phyloP scores from a whole-genome alignment of 92 coral and sea anemone genomes.

The Anthopleura xanthogrammica region DNA sequence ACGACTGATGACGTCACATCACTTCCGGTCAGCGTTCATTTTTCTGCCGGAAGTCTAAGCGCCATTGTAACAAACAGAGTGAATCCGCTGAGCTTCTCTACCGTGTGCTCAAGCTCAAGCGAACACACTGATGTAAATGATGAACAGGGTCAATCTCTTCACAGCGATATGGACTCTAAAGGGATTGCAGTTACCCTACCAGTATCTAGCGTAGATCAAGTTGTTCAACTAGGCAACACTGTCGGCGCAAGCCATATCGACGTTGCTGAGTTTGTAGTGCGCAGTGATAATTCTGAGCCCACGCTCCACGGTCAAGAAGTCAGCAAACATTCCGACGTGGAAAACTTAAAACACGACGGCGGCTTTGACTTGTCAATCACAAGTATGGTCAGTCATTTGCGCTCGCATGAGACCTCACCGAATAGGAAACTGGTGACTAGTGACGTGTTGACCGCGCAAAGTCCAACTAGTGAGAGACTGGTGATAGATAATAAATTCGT shows the following conservation, averaged over 20 bases:
- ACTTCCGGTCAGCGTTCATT: conserved; percentile 75
- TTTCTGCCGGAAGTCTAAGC: conserved; percentile 61
- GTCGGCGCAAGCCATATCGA: conserved; percentile 64
- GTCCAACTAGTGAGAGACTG: conserved; percentile 37
- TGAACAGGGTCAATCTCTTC: conserved; percentile 43
- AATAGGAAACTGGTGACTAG: conserved; percentile 34
- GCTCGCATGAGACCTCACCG: conserved; percentile 44
- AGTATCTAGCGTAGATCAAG: conserved; percentile 26
- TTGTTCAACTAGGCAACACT: conserved; percentile 32
- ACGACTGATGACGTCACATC: conserved; percentile 79
- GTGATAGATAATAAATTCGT: conserved; percentile 47
- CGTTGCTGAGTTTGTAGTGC: conserved; percentile 77
- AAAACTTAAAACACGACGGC: conserved; percentile 52
- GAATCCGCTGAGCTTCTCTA: conserved; percentile 65
- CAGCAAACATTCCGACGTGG: conserved; percentile 45
- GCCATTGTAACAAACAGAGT: conserved; percentile 73
- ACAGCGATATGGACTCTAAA: neutral
- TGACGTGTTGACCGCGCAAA: conserved; percentile 29
- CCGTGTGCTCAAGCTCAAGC: conserved; percentile 31
- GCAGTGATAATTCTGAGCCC: conserved; percentile 47
- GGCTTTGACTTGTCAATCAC: conserved; percentile 81
- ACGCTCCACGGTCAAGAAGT: conserved; percentile 43
- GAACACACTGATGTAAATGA: conserved; percentile 53
- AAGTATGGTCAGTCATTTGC: conserved; percentile 77
- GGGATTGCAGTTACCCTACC: conserved; percentile 37